Base-by-base conservation (phyloP, 92 coral and sea anemone species). In the Chrysogorgia sp. region DNA sequence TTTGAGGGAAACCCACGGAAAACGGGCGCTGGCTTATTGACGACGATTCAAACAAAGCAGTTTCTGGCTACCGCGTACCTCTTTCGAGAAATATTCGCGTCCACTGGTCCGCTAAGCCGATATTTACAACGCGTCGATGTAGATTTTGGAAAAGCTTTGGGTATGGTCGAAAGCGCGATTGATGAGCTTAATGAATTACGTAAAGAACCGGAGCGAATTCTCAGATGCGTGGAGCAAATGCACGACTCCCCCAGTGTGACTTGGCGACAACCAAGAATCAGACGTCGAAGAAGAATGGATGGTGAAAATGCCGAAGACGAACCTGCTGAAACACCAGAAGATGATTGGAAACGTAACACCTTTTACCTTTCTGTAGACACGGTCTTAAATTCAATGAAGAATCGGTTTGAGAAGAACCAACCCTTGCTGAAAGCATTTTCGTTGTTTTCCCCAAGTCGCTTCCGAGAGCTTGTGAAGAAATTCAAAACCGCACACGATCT, bases 261-360 rank as follows among this genome's bases (percentile, higher is more conserved):
- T 20, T 67, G 74, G 74, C 53, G 40, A 40, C 31, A 35, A 19
- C 24, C 74, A 26, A 69, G 76, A 69, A 53, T 69, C n/a, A n/a
- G 52, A 35, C 10, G 74, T 1, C 24, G 25, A 66, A 35, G 23
- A 48, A 32, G 74, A 33, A n/a, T 22, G n/a, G 50, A 66, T 52
- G 37, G 49, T 52, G 10, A 7, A 9, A 12, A 2, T 10, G n/a
- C n/a, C n/a, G n/a, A n/a, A n/a, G n/a, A n/a, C n/a, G n/a, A n/a
- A n/a, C n/a, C n/a, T n/a, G n/a, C n/a, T n/a, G n/a, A n/a, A n/a
- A n/a, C n/a, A n/a, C n/a, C n/a, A n/a, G n/a, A n/a, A n/a, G n/a
- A n/a, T 66, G 49, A 66, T n/a, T 66, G 74, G 74, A 66, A 66
- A 66, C 74, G 74, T 8, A 26, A 5, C 24, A 66, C 74, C 14